Conservation (phyloP, 1,140 invertebrate species). For the Bathynomus jamesi region DNA sequence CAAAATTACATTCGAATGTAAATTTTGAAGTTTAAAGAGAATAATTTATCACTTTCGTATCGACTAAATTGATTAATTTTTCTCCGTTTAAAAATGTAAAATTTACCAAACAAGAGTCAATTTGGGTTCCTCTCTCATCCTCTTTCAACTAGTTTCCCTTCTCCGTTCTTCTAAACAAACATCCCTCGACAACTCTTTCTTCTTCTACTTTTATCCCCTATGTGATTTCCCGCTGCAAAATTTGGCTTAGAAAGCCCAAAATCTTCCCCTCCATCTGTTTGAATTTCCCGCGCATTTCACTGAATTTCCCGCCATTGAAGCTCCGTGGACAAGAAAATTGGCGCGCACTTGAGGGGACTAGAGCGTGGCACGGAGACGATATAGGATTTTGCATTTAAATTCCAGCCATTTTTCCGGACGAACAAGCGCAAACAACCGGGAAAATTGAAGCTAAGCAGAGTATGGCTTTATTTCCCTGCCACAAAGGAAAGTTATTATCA, state of each 20-base stretch:
- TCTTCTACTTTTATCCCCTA: not conserved
- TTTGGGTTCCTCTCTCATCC: not conserved
- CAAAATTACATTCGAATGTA: no score
- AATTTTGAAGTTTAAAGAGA: no score
- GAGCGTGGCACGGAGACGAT: slow-evolving; percentile 12
- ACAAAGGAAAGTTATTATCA: slow-evolving; percentile 35
- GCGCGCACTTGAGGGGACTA: slow-evolving; percentile 22
- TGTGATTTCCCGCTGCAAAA: not conserved
- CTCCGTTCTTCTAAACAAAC: not conserved
- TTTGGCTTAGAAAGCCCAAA: not conserved
- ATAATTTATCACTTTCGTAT: no score
- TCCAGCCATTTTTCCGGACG: slow-evolving; percentile 33
- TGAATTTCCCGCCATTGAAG: slow-evolving; percentile 28
- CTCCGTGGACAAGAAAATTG: slow-evolving; percentile 34
- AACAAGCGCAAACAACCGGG: slow-evolving; percentile 30
- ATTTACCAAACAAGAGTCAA: not conserved
- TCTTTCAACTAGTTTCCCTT: not conserved
- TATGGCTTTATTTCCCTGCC: slow-evolving; percentile 32
- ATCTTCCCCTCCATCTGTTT: slow-evolving; percentile 20
- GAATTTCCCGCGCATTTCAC: slow-evolving; percentile 24
- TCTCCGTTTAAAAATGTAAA: no score
- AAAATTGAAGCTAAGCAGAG: slow-evolving; percentile 34
- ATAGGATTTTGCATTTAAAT: slow-evolving; percentile 36
- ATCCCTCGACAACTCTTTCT: not conserved
- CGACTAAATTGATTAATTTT: no score